phyloP scores from a whole-genome alignment of 2,113 vertebrate genomes.

The Paralichthys olivaceus region DNA sequence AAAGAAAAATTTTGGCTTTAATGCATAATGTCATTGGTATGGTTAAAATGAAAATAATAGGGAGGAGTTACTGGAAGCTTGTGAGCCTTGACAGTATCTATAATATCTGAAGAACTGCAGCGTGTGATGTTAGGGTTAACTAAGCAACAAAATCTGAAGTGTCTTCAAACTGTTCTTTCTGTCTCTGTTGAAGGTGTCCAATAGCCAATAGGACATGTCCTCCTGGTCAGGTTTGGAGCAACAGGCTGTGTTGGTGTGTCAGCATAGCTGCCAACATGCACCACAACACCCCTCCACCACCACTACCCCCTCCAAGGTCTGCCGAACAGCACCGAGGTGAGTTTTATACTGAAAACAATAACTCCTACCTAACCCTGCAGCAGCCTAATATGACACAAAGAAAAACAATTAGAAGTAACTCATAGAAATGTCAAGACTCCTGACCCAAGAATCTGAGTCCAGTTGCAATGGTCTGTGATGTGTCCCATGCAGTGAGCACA shows the following conservation, averaged over 20 bases:
- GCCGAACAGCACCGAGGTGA: slow-evolving; percentile 83
- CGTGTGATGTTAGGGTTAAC: background rate
- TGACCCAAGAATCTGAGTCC: background rate
- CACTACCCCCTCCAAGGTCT: slow-evolving; percentile 74
- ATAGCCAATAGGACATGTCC: slow-evolving; percentile 91
- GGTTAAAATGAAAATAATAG: too few relatives aligned
- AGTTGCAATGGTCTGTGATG: background rate
- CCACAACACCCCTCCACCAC: slow-evolving; percentile 82
- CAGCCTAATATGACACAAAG: background rate
- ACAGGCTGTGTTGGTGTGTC: slow-evolving; percentile 89
- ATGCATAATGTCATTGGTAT: too few relatives aligned
- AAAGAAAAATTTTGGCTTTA: too few relatives aligned
- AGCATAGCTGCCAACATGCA: slow-evolving; percentile 64
- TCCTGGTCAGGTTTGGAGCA: slow-evolving; percentile 89
- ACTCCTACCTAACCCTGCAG: background rate
- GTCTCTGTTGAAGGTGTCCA: slow-evolving; percentile 84
- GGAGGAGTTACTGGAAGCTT: too few relatives aligned
- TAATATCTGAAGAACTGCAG: too few relatives aligned
- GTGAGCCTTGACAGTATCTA: too few relatives aligned
- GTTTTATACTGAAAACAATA: background rate
- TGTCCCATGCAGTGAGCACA: background rate
- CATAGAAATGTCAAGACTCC: too few relatives aligned
- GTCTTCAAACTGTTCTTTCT: background rate
- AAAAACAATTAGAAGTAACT: too few relatives aligned
- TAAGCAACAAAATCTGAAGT: background rate